Conservation (phyloP, 2,888 invertebrate species). For the Oscheius sp. region DNA sequence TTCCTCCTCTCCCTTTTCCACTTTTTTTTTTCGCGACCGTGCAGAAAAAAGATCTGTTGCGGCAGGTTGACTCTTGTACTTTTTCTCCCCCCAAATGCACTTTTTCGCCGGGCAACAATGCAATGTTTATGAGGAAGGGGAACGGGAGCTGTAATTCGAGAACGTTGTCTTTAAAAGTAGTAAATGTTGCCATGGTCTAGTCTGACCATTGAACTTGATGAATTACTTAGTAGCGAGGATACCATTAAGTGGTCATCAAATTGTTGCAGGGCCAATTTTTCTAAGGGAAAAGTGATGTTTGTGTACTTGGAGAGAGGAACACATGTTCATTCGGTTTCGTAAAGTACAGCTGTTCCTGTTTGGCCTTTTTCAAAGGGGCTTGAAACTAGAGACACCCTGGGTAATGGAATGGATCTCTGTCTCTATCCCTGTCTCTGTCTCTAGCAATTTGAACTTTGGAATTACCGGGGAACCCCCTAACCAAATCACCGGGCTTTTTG, state of each 20-base stretch:
- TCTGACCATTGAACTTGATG: neutral
- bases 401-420: too few species aligned
- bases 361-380: neutral
- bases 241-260: neutral
- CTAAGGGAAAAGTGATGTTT: neutral
- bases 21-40: neutral
- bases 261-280: neutral
- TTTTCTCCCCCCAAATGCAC: slow-evolving; percentile 11
- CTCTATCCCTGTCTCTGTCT: too few species aligned
- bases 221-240: neutral
- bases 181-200: neutral
- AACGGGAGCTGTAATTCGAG: slow-evolving; percentile 25
- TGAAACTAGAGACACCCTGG: too few species aligned
- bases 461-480: neutral
- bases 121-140: slow-evolving; percentile 36
- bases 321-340: neutral
- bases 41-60: neutral
- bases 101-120: slow-evolving; percentile 29
- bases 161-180: neutral
- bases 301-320: neutral
- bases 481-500: neutral
- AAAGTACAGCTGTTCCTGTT: slow-evolving; percentile 6
- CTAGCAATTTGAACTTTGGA: too few species aligned
- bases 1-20: neutral
- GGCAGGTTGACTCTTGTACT: slow-evolving; percentile 1